A percentile compares a stretch with the other conserved stretches of the same genome.
phyloP scores from a whole-genome alignment of 2,113 vertebrate genomes.

The Coreoperca whiteheadi region DNA sequence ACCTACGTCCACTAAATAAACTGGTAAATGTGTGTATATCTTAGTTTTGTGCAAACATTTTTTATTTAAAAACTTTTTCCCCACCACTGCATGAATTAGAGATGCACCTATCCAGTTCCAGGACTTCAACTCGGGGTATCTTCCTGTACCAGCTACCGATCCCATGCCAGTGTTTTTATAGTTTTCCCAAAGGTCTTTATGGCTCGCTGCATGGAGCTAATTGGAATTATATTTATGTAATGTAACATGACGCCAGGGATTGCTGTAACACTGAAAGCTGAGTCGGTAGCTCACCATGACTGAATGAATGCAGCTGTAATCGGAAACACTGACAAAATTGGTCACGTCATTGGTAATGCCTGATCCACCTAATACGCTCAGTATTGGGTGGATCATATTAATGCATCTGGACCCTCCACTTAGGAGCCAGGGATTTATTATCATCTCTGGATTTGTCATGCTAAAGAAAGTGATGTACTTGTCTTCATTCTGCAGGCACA shows the following conservation, averaged over 20 bases:
- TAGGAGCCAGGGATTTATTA: background rate
- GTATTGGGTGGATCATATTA: no score
- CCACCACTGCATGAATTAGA: background rate
- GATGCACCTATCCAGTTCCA: background rate
- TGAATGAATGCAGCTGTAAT: background rate
- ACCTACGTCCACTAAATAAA: background rate
- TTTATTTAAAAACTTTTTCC: background rate
- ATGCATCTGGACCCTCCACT: background rate
- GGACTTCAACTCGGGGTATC: background rate
- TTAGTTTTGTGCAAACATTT: background rate
- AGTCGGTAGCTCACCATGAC: background rate
- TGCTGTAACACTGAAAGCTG: background rate
- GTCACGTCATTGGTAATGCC: background rate
- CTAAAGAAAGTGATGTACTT: background rate
- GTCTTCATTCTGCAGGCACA: slow-evolving; percentile 66
- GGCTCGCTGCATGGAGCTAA: background rate
- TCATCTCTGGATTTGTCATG: background rate
- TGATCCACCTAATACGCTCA: background rate
- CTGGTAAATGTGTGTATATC: background rate
- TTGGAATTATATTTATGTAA: background rate
- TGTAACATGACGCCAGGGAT: background rate
- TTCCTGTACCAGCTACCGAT: background rate
- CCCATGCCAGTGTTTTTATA: no score
- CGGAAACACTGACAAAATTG: background rate
- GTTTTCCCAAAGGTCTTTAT: no score